A percentile compares a stretch with the other conserved stretches of the same genome.
Conservation (phyloP, 2,888 invertebrate species). For the Hyles lineata region DNA sequence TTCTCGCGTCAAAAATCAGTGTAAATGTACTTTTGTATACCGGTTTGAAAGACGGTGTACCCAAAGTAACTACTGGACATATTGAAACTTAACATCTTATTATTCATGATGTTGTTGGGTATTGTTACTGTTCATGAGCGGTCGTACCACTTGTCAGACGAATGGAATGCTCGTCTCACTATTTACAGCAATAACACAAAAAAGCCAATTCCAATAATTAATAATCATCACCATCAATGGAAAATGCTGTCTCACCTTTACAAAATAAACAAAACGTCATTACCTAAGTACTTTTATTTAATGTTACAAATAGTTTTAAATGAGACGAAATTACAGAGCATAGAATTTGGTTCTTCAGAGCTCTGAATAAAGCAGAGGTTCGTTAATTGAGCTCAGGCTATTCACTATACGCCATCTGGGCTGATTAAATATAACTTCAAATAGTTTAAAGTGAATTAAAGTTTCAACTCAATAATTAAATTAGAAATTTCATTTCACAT, state of each 20-base stretch:
- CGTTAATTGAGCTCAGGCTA: not conserved
- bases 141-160: too few species aligned
- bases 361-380: not conserved
- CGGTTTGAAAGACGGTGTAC: too few species aligned
- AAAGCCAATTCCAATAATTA: not conserved
- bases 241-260: not conserved
- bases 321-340: slow-evolving; percentile 2
- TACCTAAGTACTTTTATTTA: not conserved
- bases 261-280: not conserved
- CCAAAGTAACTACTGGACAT: too few species aligned
- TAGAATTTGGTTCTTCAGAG: not conserved
- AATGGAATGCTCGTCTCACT: too few species aligned
- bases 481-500: not conserved
- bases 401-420: not conserved
- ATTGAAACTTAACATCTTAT: too few species aligned
- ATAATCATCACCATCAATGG: not conserved
- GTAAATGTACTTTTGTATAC: too few species aligned
- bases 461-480: not conserved
- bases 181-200: too few species aligned
- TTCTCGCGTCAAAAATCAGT: too few species aligned
- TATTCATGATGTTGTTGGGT: too few species aligned
- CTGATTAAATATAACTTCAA: not conserved
- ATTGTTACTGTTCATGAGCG: too few species aligned
- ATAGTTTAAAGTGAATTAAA: not conserved
- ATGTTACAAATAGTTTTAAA: slow-evolving; percentile 8